These are phyloP conservation scores for Scleropages formosus DNA, from an alignment of 2,797 vertebrate species.

Conservation along the genomic window DNA sequence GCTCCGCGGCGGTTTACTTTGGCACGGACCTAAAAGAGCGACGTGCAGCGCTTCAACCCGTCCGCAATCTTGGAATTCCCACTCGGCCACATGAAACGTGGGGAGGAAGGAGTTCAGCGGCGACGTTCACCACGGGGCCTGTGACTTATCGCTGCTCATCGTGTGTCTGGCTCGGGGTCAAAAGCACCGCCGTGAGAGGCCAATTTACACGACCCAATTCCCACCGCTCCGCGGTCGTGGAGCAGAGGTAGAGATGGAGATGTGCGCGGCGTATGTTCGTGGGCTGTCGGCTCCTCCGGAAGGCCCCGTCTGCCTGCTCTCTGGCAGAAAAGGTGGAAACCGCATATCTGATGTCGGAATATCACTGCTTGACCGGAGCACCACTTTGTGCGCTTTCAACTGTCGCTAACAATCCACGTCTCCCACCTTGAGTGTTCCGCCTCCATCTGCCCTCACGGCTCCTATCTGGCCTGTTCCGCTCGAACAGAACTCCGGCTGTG, in stretches of 20 bases:
- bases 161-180: conserved; percentile 51
- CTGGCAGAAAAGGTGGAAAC: too few relatives aligned
- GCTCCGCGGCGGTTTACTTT: conserved; percentile 42
- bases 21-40: conserved; percentile 40
- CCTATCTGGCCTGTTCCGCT: conserved; percentile 61
- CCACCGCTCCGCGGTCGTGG: conserved; percentile 11
- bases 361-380: too few relatives aligned
- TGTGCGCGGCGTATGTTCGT: too few relatives aligned
- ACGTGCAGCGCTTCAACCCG: conserved; percentile 47
- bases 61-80: conserved; percentile 55
- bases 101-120: conserved; percentile 49
- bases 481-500: conserved; percentile 64
- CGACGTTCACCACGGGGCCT: conserved; percentile 54
- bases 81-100: conserved; percentile 53
- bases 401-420: conserved; percentile 38
- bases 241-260: not conserved
- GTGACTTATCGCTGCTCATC: conserved; percentile 60
- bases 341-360: not conserved
- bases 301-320: too few relatives aligned
- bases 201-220: conserved; percentile 51
- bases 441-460: conserved; percentile 43
- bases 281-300: too few relatives aligned
- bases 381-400: too few relatives aligned
- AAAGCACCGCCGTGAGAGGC: conserved; percentile 37
- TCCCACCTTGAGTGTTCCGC: conserved; percentile 57